A percentile compares a stretch with the other conserved stretches of the same genome.
Conservation (phyloP, 2,797 vertebrate species). For the Xenopus petersii region DNA sequence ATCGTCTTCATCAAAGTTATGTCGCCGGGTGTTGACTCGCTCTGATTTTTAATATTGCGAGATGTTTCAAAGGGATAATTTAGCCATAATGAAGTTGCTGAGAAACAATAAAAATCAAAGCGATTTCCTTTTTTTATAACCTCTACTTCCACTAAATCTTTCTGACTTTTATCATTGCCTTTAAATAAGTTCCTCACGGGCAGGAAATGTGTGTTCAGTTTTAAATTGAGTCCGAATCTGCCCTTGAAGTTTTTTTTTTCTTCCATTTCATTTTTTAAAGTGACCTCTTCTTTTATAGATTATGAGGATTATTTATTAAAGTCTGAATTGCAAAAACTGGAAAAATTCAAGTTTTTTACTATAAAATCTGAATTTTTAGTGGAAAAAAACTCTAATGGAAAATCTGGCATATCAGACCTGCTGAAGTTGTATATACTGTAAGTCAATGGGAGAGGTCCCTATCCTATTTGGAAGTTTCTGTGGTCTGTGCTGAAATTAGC, state of each 20-base stretch:
- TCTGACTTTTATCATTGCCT: slow-evolving; percentile 46
- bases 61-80: slow-evolving; percentile 42
- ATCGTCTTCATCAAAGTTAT: neutral
- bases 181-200: slow-evolving; percentile 20
- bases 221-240: slow-evolving; percentile 26
- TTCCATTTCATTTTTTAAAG: neutral
- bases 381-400: no score
- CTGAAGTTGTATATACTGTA: no score
- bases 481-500: no score
- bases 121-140: slow-evolving; percentile 36
- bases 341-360: no score
- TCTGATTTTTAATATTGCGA: slow-evolving; percentile 28
- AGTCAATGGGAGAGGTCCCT: no score
- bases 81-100: slow-evolving; percentile 39
- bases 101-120: slow-evolving; percentile 41
- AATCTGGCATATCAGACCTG: no score
- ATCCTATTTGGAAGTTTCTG: no score
- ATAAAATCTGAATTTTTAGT: no score
- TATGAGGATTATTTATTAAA: slow-evolving; percentile 9
- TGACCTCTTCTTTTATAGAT: slow-evolving; percentile 36
- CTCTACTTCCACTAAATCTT: slow-evolving; percentile 43
- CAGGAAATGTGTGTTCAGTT: slow-evolving; percentile 33
- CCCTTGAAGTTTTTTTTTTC: slow-evolving; percentile 29
- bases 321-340: no score
- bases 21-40: slow-evolving; percentile 9